Evolutionary conservation across 30 jellyfish, hydroid and myxozoan genomes (phyloP).

Genomic region (Hydractinia echinata): DNA sequence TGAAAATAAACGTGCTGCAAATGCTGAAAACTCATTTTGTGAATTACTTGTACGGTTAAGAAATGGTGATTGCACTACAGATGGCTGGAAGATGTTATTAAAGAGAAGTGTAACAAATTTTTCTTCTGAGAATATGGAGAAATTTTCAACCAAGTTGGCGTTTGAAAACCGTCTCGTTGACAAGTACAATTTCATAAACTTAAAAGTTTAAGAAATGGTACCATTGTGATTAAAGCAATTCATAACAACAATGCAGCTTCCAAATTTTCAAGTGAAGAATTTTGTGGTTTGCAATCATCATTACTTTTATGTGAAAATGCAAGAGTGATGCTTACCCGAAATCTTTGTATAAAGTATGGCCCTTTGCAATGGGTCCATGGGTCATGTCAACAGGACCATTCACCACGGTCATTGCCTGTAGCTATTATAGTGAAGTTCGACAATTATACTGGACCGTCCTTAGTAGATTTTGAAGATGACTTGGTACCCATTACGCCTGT

Average conservation of each 20-base stretch:
- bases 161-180: conserved; percentile 4
- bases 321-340: conserved; percentile 32
- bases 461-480: not conserved
- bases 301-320: conserved; percentile 24
- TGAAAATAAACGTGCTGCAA: not conserved
- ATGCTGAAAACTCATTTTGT: conserved; percentile 2
- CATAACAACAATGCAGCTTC: not conserved
- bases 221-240: not conserved
- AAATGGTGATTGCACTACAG: conserved; percentile 21
- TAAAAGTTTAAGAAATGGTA: not conserved
- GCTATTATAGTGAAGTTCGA: conserved; percentile 48
- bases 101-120: not conserved
- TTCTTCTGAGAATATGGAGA: not conserved
- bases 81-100: conserved; percentile 16
- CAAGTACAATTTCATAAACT: conserved; percentile 1
- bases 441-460: conserved; percentile 24
- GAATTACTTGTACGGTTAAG: not conserved
- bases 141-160: conserved; percentile 1
- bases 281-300: not conserved
- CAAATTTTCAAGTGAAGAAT: not conserved
- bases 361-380: conserved; percentile 28
- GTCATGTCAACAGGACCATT: conserved; percentile 17
- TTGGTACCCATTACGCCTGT: conserved; percentile 40
- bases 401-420: conserved; percentile 29
- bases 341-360: conserved; percentile 23